These are phyloP conservation scores for Eulacestoma nigropectus DNA, from an alignment of 2,113 vertebrate genomes.

Conservation along the genomic window DNA sequence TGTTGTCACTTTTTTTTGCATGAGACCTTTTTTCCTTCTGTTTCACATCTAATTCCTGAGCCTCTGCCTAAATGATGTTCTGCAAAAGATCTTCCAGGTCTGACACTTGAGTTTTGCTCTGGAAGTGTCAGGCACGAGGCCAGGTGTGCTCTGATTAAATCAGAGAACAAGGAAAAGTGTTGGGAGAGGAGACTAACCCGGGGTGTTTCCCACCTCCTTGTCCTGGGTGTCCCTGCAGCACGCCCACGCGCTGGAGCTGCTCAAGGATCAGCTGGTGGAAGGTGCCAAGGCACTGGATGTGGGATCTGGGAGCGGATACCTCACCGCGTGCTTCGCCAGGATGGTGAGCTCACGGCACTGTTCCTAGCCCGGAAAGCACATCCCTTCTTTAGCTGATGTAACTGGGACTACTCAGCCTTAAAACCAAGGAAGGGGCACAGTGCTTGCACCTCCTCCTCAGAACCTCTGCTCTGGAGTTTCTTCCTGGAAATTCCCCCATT, in stretches of 20 bases:
- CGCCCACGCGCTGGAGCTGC: constrained; percentile 84
- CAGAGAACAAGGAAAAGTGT: neutral
- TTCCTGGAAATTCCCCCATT: neutral
- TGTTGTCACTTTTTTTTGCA: neutral
- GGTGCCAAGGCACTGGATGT: constrained; percentile 85
- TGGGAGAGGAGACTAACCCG: neutral
- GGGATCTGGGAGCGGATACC: constrained; percentile 90
- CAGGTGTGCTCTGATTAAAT: neutral
- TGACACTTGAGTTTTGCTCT: neutral
- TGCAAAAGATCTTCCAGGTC: neutral
- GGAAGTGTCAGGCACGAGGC: neutral
- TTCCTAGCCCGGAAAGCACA: neutral
- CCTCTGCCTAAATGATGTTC: neutral
- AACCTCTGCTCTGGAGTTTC: neutral
- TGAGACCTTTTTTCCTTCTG: neutral
- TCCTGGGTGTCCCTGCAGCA: constrained; percentile 69
- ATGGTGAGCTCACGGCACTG: constrained; percentile 70
- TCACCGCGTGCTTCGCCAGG: constrained; percentile 87
- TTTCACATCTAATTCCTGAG: neutral
- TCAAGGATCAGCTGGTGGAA: constrained; percentile 84
- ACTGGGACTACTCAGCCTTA: neutral
- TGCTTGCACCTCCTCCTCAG: neutral
- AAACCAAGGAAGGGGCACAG: neutral
- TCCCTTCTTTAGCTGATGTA: neutral
- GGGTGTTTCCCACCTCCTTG: neutral